phyloP scores from a whole-genome alignment of 2,797 vertebrate species.

The Eulemur albifrons region DNA sequence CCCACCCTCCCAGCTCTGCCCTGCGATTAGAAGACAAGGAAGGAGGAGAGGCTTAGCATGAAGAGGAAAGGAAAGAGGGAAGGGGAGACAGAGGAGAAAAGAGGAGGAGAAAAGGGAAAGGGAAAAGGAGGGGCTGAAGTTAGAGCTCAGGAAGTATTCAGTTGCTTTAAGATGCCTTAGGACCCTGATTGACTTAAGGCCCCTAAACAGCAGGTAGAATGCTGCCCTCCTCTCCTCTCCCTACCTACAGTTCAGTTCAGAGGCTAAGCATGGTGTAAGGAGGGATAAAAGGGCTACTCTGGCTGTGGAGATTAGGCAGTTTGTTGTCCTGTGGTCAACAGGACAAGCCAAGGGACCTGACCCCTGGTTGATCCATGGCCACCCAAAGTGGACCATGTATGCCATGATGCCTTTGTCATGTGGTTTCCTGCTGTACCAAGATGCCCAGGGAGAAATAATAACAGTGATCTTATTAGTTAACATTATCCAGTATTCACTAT shows the following conservation, averaged over 20 bases:
- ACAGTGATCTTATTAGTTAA: neutral
- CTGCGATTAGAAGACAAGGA: neutral
- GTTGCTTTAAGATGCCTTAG: neutral
- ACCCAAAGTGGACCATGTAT: rapidly evolving
- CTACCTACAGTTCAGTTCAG: neutral
- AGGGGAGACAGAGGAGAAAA: neutral
- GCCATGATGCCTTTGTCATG: neutral
- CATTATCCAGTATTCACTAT: neutral
- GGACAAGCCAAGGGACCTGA: neutral
- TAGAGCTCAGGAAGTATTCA: neutral
- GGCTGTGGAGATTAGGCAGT: neutral
- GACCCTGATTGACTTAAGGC: neutral
- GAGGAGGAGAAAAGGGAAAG: neutral
- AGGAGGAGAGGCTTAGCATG: neutral
- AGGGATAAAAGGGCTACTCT: neutral
- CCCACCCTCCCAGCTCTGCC: neutral
- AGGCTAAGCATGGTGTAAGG: neutral
- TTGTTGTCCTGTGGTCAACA: neutral
- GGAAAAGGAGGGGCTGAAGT: neutral
- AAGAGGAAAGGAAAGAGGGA: neutral
- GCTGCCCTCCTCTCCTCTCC: neutral
- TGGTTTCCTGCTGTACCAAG: neutral
- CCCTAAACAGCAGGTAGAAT: neutral
- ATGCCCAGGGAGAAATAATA: neutral
- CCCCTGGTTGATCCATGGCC: neutral